Evolutionary conservation across 2,888 invertebrate genomes (phyloP), one percentile per base, ranked within the genome.

Genomic region (Phengaris alcon): DNA sequence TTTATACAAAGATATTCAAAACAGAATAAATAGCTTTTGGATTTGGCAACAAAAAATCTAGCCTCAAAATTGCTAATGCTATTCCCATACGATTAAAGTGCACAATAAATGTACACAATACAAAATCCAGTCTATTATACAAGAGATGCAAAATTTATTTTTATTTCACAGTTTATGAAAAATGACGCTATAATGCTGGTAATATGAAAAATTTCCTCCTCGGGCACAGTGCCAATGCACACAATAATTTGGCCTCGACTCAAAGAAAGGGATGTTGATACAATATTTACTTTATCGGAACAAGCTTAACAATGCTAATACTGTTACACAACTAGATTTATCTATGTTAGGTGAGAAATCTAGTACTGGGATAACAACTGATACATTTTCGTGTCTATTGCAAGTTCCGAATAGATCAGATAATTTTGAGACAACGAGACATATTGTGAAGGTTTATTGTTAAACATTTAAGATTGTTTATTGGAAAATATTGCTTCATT

Each of bases 221-320:
- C 79, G 80, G 81, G 82, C 82, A 79, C 70, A 69, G 75, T 78
- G 81, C 82, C 80, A 82, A 80, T 80, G 78, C 79, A 81, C 79
- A 81, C 80, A 81, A 81, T 82, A 80, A 81, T 82, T 82, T 81
- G 81, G 81, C 80, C 77, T 78, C 79, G 77, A 78, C 78, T 81
- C 80, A 81, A 79, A 81, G 80, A 79, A 80, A 80, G 77, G 74
- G 76, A 76, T 68, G 76, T 74, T 74, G 76, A 77, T 76, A 77
- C 76, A 76, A 57, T 75, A 77, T 77, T 77, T 75, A 77, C 75
- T 79, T 77, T 76, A 77, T 79, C 75, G 76, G 76, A 76, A 52
- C 75, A 68, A 54, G 73, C 57, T 77, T 75, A 74, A 74, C 76
- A 76, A 74, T 74, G 59, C 48, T 75, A 55, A 55, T 68, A 59